Evolutionary conservation across 2,113 vertebrate species (phyloP), one percentile per base, ranked within the genome.

Genomic region (Arizona elegans): DNA sequence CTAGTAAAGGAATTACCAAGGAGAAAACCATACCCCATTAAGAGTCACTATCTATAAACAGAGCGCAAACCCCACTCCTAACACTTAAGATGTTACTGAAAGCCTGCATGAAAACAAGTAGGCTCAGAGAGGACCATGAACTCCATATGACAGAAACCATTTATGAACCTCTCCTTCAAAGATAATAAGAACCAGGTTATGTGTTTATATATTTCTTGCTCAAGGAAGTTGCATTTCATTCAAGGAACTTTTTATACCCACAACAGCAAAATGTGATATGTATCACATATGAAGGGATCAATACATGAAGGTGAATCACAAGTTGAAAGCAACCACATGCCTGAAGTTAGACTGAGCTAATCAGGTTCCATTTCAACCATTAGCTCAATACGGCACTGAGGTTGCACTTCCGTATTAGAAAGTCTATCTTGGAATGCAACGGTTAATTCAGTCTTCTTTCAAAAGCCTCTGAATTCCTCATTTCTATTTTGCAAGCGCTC

Each of bases 371-470:
- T 23, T 88, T 33, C 0, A 0, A 17, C 59, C 88, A 62, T 90
- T 0, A 93, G 94, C 81, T 88, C 95, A 0, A 0, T 17, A 93
- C 5, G 91, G 94, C 95, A 19, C 55, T 94, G 95, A 93, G 91
- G 38, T 52, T 52, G 5, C 55, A 91, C 54, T 94, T 94, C 90
- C 91, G 24, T 43, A 93, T 90, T 52, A 91, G 13, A 17, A 91
- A 87, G 12, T 11, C 15, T 52, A 8, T 52, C 26, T 29, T 62
- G 54, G 26, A 92, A 92, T 59, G 15, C 17, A 1, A 8, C 62
- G 91, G 17, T 33, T 87, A 86, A 54, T n/a, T 15, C 6, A 50
- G 8, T n/a, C 58, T 43, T 52, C n/a, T 29, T 13, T 21, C 43
- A 54, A 86, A 91, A 59, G 15, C 8, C 59, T 91, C n/a, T 43